Conservation (phyloP, 2,888 invertebrate genomes). For the Elysia crispata region DNA sequence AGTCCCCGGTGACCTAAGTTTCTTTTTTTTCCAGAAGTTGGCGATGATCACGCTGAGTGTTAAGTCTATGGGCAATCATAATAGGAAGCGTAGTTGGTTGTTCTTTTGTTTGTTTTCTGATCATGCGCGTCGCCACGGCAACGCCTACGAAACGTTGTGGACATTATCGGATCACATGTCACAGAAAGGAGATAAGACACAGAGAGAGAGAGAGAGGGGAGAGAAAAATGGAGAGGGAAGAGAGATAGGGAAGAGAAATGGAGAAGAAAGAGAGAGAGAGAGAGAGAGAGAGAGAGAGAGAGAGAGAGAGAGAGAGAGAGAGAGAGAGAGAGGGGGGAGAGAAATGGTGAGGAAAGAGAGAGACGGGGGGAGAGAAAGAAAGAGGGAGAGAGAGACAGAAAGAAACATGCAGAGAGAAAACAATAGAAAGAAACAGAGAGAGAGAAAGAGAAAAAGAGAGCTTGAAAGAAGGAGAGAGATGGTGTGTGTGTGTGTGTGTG, state of each 20-base stretch:
- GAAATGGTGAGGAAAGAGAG: not conserved
- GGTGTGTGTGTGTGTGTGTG: no score
- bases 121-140: not conserved
- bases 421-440: not conserved
- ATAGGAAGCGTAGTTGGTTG: no score
- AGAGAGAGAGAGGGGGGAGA: not conserved
- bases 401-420: not conserved
- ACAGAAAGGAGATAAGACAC: conserved; percentile 22
- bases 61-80: no score
- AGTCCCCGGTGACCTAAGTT: no score
- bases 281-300: conserved; percentile 27
- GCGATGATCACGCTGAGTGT: no score
- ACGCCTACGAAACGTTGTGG: no score
- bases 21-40: no score
- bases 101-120: no score
- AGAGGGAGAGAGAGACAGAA: not conserved
- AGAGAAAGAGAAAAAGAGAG: not conserved
- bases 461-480: conserved; percentile 7
- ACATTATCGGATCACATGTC: not conserved
- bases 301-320: conserved; percentile 15
- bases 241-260: no score
- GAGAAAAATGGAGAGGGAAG: conserved; percentile 5
- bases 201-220: conserved; percentile 25
- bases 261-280: conserved; percentile 1
- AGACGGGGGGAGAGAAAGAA: not conserved